Conservation (phyloP, 2,113 vertebrate species). For the Boulengeromyrus knoepffleri region DNA sequence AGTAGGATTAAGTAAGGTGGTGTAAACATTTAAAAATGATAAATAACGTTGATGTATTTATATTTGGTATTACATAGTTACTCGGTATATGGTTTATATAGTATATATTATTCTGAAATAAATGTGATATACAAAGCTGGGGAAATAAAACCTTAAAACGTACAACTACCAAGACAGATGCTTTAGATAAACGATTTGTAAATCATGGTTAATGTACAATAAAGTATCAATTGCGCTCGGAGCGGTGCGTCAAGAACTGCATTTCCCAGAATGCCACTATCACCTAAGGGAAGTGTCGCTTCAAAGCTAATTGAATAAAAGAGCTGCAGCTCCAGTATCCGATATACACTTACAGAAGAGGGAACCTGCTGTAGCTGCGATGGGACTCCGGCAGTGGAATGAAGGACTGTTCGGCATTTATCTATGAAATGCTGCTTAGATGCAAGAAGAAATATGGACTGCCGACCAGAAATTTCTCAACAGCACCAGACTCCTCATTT, state of each 20-base stretch:
- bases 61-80: background rate
- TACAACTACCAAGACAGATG: background rate
- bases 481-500: background rate
- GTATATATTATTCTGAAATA: background rate
- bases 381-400: slow-evolving; percentile 46
- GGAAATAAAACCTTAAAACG: background rate
- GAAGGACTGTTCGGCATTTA: slow-evolving; percentile 41
- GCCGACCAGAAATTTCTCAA: background rate
- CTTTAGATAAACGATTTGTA: background rate
- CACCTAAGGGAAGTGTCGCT: slow-evolving; percentile 70
- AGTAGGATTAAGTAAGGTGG: background rate
- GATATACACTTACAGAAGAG: slow-evolving; percentile 45
- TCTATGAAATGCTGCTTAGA: slow-evolving; percentile 8
- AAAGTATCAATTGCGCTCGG: background rate
- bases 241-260: slow-evolving; percentile 51
- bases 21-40: background rate
- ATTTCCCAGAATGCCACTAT: slow-evolving; percentile 68
- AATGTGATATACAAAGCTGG: background rate
- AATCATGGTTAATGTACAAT: background rate
- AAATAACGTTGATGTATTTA: background rate
- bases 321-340: slow-evolving; percentile 55
- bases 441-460: background rate
- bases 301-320: slow-evolving; percentile 51
- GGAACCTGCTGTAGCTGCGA: slow-evolving; percentile 51
- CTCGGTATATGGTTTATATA: background rate